These are phyloP conservation scores for Chelmon rostratus DNA, from an alignment of 2,797 vertebrate species.

Conservation along the genomic window DNA sequence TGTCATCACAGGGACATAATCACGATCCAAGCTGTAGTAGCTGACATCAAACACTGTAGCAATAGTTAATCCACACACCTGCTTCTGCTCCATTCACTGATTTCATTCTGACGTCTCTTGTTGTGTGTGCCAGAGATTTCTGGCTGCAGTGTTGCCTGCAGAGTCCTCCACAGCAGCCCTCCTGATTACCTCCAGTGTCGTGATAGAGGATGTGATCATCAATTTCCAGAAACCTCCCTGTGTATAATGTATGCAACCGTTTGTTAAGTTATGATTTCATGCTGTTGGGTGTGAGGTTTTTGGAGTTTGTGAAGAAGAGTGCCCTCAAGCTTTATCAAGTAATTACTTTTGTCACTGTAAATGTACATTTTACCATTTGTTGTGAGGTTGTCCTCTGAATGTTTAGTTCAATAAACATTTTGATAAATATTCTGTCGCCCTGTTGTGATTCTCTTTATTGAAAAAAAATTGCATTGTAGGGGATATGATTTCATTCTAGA, in stretches of 20 bases:
- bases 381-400: constrained; percentile 47
- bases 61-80: constrained; percentile 7
- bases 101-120: neutral
- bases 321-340: constrained; percentile 15
- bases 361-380: constrained; percentile 61
- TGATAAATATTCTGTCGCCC: constrained; percentile 38
- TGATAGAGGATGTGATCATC: neutral
- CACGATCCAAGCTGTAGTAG: neutral
- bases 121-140: constrained; percentile 4
- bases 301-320: neutral
- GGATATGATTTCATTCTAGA: neutral
- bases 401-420: constrained; percentile 75
- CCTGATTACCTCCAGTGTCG: neutral
- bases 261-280: constrained; percentile 43
- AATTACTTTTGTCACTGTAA: constrained; percentile 53
- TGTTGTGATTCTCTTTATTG: constrained; percentile 14
- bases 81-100: constrained; percentile 1
- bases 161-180: neutral
- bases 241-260: constrained; percentile 3
- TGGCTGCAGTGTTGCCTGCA: neutral
- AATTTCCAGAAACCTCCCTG: neutral
- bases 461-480: neutral
- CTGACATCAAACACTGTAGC: constrained; percentile 6
- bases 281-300: constrained; percentile 15
- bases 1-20: neutral